Percentiles rank a stretch among this genome's conserved stretches.
These are phyloP conservation scores for Ovibos moschatus DNA, from an alignment of 2,113 vertebrate genomes.

Conservation along the genomic window DNA sequence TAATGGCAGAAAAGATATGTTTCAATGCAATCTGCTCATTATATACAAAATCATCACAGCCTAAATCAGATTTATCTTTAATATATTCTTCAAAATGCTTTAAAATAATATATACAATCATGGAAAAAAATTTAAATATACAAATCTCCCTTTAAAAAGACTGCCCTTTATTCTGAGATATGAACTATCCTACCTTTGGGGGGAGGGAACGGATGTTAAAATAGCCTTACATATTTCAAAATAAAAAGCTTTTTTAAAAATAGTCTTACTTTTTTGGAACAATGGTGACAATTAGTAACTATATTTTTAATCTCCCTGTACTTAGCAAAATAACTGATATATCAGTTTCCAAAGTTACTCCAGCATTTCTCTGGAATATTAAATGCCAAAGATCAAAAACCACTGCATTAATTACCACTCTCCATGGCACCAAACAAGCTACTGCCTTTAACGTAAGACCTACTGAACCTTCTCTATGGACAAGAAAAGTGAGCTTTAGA, in stretches of 20 bases:
- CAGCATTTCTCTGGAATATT: neutral
- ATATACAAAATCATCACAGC: slow-evolving; percentile 23
- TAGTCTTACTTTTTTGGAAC: neutral
- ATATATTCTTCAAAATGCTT: neutral
- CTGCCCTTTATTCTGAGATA: neutral
- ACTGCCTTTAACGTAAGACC: neutral
- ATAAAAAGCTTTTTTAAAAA: neutral
- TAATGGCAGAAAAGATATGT: slow-evolving; percentile 16
- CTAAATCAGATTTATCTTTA: slow-evolving; percentile 27
- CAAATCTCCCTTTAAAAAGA: neutral
- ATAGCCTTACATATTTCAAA: slow-evolving; percentile 22
- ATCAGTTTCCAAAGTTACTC: neutral
- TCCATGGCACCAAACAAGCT: neutral
- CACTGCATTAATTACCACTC: neutral
- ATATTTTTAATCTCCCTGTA: neutral
- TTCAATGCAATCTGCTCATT: slow-evolving; percentile 24
- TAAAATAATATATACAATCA: slow-evolving; percentile 36
- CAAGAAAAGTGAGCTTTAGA: neutral
- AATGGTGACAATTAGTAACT: neutral
- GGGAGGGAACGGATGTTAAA: neutral
- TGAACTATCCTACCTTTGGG: neutral
- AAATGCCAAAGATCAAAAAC: neutral
- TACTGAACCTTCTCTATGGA: neutral
- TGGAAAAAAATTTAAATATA: neutral
- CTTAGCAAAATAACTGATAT: neutral